Evolutionary conservation across 1,140 invertebrate species (phyloP).

Genomic region (Plectus sambesii): DNA sequence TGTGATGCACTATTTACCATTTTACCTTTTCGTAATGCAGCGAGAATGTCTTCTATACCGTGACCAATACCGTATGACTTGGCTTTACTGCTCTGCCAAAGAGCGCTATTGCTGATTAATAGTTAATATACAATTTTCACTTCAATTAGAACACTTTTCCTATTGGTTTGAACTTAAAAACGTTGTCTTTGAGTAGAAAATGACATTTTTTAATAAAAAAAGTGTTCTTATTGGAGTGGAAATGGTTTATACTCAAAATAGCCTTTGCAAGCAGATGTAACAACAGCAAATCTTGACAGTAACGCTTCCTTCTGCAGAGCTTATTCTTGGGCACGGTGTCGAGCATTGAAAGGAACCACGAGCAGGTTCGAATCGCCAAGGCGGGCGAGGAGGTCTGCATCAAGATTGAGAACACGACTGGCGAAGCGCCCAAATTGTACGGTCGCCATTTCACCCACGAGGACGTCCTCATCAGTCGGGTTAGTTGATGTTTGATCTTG

Average conservation of each 20-base stretch:
- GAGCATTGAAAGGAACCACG: constrained; percentile 76
- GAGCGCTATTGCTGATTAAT: no score
- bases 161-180: no score
- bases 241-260: constrained; percentile 2
- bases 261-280: constrained; percentile 1
- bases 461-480: constrained; percentile 87
- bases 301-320: constrained; percentile 58
- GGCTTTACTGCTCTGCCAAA: no score
- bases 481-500: constrained; percentile 49
- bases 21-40: no score
- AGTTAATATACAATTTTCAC: no score
- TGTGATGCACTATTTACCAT: no score
- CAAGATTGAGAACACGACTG: constrained; percentile 89
- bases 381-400: constrained; percentile 97
- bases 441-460: constrained; percentile 94
- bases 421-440: constrained; percentile 93
- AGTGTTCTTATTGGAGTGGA: constrained; percentile 1
- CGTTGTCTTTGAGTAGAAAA: no score
- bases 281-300: constrained; percentile 8
- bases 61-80: no score
- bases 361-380: constrained; percentile 69
- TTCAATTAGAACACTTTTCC: no score
- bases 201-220: no score
- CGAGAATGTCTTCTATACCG: no score
- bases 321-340: constrained; percentile 84